Evolutionary conservation across 2,113 vertebrate species (phyloP), one percentile per base, ranked within the genome.

Genomic region (Thermophis baileyi): DNA sequence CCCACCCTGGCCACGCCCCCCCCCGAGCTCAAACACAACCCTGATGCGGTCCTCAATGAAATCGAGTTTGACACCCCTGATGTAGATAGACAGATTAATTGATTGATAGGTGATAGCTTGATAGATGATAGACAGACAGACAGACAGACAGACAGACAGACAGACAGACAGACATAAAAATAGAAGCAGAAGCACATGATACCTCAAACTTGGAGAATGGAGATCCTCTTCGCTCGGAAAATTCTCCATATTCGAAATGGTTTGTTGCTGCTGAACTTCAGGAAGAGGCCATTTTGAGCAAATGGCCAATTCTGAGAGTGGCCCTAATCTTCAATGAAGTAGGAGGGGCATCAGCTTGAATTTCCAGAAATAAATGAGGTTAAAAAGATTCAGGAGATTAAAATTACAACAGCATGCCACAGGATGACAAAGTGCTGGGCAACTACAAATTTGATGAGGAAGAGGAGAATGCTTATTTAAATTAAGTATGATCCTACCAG

Each of bases 361-460:
- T 96, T 96, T 97, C 95, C 95, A 96, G 96, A 95, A 97, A 94
- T 94, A 96, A 95, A 96, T 97, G 85, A 96, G 94, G 50, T 85
- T 95, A 95, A 97, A 96, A 96, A 97, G 97, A 97, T 97, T 97
- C 96, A 96, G 95, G 96, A 97, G 96, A 91, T 87, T 91, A 97
- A 93, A 95, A 95, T 95, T 91, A 89, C 88, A 93, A 96, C 94
- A 94, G 95, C 97, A 2, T 97, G 97, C 95, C 96, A 95, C 93
- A 96, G 96, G 97, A 96, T 94, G 97, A 96, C 95, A 95, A 93
- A 96, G 95, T 95, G 95, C 94, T 95, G 94, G 97, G 95, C 96
- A 97, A 97, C 96, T 97, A 97, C 96, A 97, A 97, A 97, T 97
- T 96, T 97, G 96, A 97, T 97, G 97, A 97, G 14, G 35, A 81